Evolutionary conservation across 2,113 vertebrate genomes (phyloP).

Genomic region (Triplophysa dalaica): DNA sequence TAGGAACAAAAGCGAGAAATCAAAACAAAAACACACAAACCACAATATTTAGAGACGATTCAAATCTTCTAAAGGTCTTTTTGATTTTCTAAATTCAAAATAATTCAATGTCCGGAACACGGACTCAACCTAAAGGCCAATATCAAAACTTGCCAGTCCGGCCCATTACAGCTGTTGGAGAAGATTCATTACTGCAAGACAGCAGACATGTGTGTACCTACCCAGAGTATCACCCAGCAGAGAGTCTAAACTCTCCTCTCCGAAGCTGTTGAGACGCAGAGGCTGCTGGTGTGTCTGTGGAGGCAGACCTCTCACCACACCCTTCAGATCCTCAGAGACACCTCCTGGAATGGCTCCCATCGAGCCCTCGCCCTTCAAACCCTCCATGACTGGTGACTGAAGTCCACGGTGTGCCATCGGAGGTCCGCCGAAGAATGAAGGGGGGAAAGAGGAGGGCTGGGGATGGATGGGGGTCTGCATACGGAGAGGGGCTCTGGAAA

Average conservation of each 20-base stretch:
- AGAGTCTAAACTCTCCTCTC: slow-evolving; percentile 85
- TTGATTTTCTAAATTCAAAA: background rate
- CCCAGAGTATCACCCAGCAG: slow-evolving; percentile 84
- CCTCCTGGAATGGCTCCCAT: slow-evolving; percentile 69
- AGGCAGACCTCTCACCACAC: slow-evolving; percentile 81
- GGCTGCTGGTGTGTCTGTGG: slow-evolving; percentile 75
- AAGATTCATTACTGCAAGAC: background rate
- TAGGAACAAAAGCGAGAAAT: no score
- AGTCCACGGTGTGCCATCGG: slow-evolving; percentile 80
- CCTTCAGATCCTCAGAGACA: slow-evolving; percentile 80
- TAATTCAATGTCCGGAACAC: background rate
- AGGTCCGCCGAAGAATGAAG: slow-evolving; percentile 83
- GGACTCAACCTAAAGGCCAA: background rate
- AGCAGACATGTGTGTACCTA: slow-evolving; percentile 66
- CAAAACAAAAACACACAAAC: no score
- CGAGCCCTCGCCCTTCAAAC: slow-evolving; percentile 70
- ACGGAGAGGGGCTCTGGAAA: slow-evolving; percentile 85
- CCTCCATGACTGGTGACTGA: slow-evolving; percentile 86
- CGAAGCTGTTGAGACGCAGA: slow-evolving; percentile 84
- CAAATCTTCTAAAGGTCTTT: background rate
- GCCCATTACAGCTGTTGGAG: background rate
- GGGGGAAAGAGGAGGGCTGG: slow-evolving; percentile 80
- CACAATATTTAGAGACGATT: no score
- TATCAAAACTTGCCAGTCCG: background rate
- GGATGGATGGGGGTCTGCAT: slow-evolving; percentile 79